Conservation (phyloP, 2,113 vertebrate genomes). For the Ascaphus truei region DNA sequence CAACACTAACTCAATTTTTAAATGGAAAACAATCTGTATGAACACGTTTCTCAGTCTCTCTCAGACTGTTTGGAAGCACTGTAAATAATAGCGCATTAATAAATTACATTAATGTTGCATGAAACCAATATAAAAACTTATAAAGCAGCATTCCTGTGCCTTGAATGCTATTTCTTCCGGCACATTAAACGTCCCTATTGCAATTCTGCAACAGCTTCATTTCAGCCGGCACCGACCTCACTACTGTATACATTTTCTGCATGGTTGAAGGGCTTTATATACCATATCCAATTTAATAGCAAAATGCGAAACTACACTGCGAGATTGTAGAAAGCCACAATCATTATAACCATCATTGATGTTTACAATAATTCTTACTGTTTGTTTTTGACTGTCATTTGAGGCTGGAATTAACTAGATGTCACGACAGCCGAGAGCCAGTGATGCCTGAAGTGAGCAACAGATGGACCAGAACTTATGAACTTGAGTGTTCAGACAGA, state of each 20-base stretch:
- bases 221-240: constrained; percentile 42
- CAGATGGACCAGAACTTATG: constrained; percentile 39
- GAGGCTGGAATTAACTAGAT: constrained; percentile 48
- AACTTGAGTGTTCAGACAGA: too few species aligned
- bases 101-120: constrained; percentile 56
- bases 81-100: constrained; percentile 46
- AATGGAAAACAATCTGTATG: constrained; percentile 24
- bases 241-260: constrained; percentile 52
- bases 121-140: constrained; percentile 54
- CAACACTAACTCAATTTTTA: constrained; percentile 21
- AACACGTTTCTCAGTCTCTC: not conserved
- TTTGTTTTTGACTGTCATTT: constrained; percentile 56
- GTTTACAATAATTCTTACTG: constrained; percentile 55
- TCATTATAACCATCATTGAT: constrained; percentile 44
- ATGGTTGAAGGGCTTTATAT: constrained; percentile 55
- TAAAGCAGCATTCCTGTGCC: constrained; percentile 41
- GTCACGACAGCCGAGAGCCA: constrained; percentile 32
- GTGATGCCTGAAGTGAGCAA: constrained; percentile 30
- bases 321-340: constrained; percentile 46
- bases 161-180: constrained; percentile 52
- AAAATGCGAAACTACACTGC: constrained; percentile 53
- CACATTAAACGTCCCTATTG: constrained; percentile 51
- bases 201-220: constrained; percentile 52
- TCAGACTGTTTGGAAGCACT: not conserved
- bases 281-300: constrained; percentile 56